phyloP scores from a whole-genome alignment of 2,113 vertebrate genomes.

The Lasiurus cinereus region DNA sequence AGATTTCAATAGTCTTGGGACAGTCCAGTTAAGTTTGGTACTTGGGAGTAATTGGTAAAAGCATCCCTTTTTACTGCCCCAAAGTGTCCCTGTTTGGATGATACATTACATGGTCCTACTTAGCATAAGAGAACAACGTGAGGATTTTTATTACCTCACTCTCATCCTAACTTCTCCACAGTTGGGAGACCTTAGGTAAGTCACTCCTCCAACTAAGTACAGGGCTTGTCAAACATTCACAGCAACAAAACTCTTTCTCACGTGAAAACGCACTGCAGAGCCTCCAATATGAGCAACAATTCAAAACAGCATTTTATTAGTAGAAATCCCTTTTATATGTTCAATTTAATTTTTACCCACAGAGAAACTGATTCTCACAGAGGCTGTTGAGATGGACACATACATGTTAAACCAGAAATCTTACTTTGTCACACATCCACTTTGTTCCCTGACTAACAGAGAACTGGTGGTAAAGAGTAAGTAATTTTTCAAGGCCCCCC shows the following conservation, averaged over 20 bases:
- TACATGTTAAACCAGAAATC: neutral
- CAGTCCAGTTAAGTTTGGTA: neutral
- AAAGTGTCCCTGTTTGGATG: neutral
- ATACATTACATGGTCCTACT: neutral
- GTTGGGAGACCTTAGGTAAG: neutral
- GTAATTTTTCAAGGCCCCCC: neutral
- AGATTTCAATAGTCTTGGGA: neutral
- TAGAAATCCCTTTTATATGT: neutral
- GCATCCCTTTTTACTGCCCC: neutral
- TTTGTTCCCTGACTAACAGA: neutral
- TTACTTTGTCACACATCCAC: neutral
- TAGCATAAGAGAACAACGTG: neutral
- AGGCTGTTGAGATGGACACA: neutral
- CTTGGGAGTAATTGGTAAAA: neutral
- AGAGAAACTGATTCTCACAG: neutral
- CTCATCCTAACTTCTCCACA: neutral
- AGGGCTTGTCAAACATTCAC: neutral
- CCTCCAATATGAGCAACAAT: neutral
- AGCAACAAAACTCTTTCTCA: neutral
- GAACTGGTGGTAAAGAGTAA: neutral
- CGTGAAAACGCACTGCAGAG: neutral
- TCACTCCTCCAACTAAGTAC: neutral
- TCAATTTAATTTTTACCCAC: neutral
- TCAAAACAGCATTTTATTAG: conserved; percentile 32
- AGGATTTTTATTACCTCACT: neutral